Evolutionary conservation across 1,140 invertebrate species (phyloP), one percentile per base, ranked within the genome.

Genomic region (Yoshiicerus persimilis): DNA sequence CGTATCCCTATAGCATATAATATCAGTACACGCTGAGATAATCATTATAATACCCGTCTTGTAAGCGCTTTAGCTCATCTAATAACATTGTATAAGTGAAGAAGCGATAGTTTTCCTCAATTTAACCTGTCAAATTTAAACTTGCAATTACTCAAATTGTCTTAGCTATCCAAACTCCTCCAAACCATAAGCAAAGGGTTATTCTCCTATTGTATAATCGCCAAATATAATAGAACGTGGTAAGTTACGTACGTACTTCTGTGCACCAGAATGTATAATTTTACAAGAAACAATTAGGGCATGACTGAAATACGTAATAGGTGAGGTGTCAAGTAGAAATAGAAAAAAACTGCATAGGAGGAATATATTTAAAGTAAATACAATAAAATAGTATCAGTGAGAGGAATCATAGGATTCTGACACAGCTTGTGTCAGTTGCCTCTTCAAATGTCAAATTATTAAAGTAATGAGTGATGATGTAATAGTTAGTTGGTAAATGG

Each of bases 391-490:
- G 62, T 23, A 66, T 10, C n/a, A 66, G 62, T 20, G 9, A 47
- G 41, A 47, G 20, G 41, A 70, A 38, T 80, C 34, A n/a, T 38
- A 80, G 6, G n/a, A n/a, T 20, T 38, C 75, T 80, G 34, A 80
- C 75, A 80, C 75, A 16, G 27, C 16, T 20, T 34, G 27, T 80
- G 75, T 80, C 34, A 34, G 75, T 23, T 23, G 4, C 34, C 75
- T 80, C 32, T 80, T 80, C 75, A 80, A n/a, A 38, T 80, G 75
- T 80, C 75, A 80, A 80, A 80, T 80, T 80, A 80, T 34, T 80
- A 23, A 80, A 80, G 32, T 80, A 38, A 34, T 80, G 75, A 80
- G 75, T 80, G 75, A n/a, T 80, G 75, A 80, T 80, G 30, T 36
- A 80, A 36, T 80, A 36, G 75, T 80, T 80, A 70, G 66, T 70